phyloP scores from a whole-genome alignment of 2,113 vertebrate genomes.

The Protobothrops flavoviridis region DNA sequence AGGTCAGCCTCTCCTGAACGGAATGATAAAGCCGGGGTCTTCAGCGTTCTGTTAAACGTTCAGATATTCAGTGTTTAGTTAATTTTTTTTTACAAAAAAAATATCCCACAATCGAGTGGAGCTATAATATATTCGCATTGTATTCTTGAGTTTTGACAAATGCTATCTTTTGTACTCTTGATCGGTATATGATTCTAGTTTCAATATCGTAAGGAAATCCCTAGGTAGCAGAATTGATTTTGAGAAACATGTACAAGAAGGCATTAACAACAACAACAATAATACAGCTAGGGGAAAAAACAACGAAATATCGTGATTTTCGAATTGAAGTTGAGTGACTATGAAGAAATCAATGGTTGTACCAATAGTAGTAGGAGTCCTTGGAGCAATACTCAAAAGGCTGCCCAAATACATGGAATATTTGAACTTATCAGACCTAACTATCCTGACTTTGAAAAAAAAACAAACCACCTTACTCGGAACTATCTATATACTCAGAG shows the following conservation, averaged over 20 bases:
- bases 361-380: too few species aligned
- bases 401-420: too few species aligned
- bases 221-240: not conserved
- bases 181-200: not conserved
- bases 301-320: too few species aligned
- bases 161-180: not conserved
- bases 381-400: too few species aligned
- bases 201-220: not conserved
- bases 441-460: too few species aligned
- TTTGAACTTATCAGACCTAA: too few species aligned
- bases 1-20: conserved; percentile 26
- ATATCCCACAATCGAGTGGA: not conserved
- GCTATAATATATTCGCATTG: not conserved
- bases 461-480: too few species aligned
- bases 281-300: not conserved
- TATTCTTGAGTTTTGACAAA: not conserved
- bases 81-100: not conserved
- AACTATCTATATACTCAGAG: too few species aligned
- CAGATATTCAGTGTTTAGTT: not conserved
- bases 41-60: not conserved
- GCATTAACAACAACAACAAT: not conserved
- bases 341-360: too few species aligned
- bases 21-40: not conserved
- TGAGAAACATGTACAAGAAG: not conserved
- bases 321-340: too few species aligned